A percentile compares a stretch with the other conserved stretches of the same genome.
Conservation (phyloP, 2,797 vertebrate species). For the Merluccius polli region DNA sequence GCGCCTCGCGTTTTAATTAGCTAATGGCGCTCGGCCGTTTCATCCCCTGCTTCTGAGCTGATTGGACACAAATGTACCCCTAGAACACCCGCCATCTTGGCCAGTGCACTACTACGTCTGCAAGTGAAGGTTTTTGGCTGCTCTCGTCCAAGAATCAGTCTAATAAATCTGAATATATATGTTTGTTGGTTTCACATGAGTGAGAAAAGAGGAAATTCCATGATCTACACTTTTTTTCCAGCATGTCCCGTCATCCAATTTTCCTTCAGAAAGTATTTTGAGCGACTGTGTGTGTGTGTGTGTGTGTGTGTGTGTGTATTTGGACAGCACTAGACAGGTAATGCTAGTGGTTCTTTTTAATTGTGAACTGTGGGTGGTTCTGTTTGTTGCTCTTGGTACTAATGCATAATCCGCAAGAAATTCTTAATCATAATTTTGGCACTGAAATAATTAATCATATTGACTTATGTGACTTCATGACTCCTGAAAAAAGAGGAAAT, state of each 20-base stretch:
- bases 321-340: slow-evolving; percentile 15
- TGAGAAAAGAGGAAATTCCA: slow-evolving; percentile 64
- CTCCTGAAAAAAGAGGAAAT: neutral
- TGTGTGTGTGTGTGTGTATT: slow-evolving; percentile 29
- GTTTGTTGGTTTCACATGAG: slow-evolving; percentile 66
- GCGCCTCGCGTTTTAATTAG: slow-evolving; percentile 72
- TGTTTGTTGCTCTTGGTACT: slow-evolving; percentile 21
- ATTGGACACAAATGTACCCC: slow-evolving; percentile 71
- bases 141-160: slow-evolving; percentile 62
- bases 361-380: slow-evolving; percentile 24
- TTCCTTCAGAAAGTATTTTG: slow-evolving; percentile 60
- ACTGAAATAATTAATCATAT: neutral
- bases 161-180: slow-evolving; percentile 71
- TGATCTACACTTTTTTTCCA: slow-evolving; percentile 57
- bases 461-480: neutral
- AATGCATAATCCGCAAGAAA: slow-evolving; percentile 16
- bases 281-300: slow-evolving; percentile 39
- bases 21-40: slow-evolving; percentile 67
- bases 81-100: slow-evolving; percentile 58
- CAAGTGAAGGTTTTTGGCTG: slow-evolving; percentile 43
- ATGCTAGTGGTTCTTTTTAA: slow-evolving; percentile 40
- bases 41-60: slow-evolving; percentile 65
- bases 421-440: neutral
- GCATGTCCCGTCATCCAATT: slow-evolving; percentile 48
- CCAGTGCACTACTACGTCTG: slow-evolving; percentile 40